Evolutionary conservation across 2,797 vertebrate species (phyloP).

Genomic region (Enteromius anoplus): DNA sequence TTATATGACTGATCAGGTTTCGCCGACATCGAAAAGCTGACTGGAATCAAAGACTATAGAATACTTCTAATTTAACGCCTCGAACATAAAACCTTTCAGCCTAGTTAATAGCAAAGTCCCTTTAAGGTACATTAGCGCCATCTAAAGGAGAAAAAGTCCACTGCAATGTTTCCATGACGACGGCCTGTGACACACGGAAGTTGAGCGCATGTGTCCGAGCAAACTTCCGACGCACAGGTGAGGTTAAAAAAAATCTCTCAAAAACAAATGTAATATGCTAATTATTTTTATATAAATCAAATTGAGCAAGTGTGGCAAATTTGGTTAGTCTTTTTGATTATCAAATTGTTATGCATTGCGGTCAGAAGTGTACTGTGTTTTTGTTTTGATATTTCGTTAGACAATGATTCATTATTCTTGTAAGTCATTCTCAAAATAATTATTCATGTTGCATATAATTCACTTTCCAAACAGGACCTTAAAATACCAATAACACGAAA

Average conservation of each 20-base stretch:
- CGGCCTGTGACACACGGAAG: slow-evolving; percentile 26
- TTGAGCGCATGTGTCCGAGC: background rate
- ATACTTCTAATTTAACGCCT: too few relatives aligned
- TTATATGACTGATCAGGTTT: background rate
- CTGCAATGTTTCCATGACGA: slow-evolving; percentile 14
- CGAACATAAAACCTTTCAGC: background rate
- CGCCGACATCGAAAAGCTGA: background rate
- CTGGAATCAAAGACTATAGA: too few relatives aligned
- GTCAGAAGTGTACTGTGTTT: background rate
- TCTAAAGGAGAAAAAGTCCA: background rate
- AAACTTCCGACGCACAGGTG: slow-evolving; percentile 22
- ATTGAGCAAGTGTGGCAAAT: background rate
- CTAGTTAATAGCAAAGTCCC: background rate
- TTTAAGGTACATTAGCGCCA: background rate
- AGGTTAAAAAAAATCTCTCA: background rate
- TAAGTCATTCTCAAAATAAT: background rate
- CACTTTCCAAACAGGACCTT: background rate
- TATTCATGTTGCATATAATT: background rate
- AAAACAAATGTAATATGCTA: background rate
- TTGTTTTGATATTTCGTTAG: background rate
- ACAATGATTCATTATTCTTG: background rate
- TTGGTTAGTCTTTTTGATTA: background rate
- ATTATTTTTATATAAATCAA: background rate
- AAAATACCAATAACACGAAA: background rate
- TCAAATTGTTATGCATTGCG: background rate